Conservation (phyloP, 2,888 invertebrate species). For the Laothoe populi region DNA sequence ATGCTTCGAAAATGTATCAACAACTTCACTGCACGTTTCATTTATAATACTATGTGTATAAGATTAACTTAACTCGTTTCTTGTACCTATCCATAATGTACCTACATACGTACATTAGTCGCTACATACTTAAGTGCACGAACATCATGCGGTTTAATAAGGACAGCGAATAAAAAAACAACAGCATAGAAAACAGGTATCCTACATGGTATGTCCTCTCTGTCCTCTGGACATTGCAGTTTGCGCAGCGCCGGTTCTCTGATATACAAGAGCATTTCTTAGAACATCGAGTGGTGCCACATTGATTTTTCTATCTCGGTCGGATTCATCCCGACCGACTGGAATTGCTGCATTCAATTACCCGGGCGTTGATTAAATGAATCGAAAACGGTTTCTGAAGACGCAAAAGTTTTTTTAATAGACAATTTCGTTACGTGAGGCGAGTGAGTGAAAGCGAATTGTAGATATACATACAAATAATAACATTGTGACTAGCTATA, state of each 20-base stretch:
- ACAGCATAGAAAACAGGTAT: conserved; percentile 1
- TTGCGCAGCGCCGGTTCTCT: conserved; percentile 10
- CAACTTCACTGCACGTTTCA: neutral
- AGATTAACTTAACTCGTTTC: neutral
- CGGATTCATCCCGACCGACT: neutral
- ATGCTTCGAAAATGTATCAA: neutral
- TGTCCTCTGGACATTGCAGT: neutral
- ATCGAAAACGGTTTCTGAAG: neutral
- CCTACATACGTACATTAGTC: neutral
- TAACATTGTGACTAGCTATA: too few species aligned
- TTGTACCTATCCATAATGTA: neutral
- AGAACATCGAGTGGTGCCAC: neutral
- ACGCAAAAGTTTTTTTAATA: neutral
- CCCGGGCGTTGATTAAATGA: neutral
- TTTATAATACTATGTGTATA: neutral
- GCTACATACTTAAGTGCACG: neutral
- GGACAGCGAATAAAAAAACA: conserved; percentile 13
- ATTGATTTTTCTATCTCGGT: neutral
- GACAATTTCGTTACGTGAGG: conserved; percentile 4
- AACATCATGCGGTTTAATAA: neutral
- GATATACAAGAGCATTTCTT: neutral
- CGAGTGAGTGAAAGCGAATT: neutral
- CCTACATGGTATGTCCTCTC: neutral
- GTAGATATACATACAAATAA: neutral
- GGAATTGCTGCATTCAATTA: conserved; percentile 3